Evolutionary conservation across 2,113 vertebrate genomes (phyloP).

Genomic region (Gallinago jamesoni): DNA sequence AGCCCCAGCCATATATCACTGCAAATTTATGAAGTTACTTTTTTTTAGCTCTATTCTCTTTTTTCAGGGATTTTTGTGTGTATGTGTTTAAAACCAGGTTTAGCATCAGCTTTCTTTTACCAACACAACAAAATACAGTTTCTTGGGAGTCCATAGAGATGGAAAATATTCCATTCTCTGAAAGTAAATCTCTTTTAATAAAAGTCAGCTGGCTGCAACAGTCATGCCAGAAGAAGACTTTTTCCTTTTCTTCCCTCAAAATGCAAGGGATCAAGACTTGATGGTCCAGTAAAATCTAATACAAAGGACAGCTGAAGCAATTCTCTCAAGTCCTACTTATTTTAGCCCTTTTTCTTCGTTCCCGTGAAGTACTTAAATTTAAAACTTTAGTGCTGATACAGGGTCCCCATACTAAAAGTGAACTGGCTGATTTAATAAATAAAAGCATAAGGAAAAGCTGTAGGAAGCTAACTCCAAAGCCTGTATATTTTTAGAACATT

Average conservation of each 20-base stretch:
- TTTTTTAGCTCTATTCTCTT: neutral
- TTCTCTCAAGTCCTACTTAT: neutral
- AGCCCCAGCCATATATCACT: neutral
- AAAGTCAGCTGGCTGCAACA: neutral
- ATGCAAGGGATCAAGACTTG: neutral
- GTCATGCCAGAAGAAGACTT: neutral
- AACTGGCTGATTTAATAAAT: neutral
- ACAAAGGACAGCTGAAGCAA: neutral
- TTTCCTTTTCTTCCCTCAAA: neutral
- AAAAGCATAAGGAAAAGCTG: neutral
- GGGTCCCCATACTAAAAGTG: neutral
- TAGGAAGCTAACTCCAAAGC: neutral
- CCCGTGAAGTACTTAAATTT: neutral
- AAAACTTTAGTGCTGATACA: neutral
- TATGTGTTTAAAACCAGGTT: neutral
- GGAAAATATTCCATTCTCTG: neutral
- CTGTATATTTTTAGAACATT: neutral
- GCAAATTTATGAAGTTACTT: neutral
- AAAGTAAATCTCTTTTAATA: neutral
- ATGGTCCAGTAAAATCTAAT: rapidly evolving
- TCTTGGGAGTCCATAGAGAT: neutral
- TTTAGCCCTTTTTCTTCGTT: neutral
- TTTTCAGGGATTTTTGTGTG: neutral
- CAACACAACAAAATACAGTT: neutral
- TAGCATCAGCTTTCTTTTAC: neutral